Conservation (phyloP, 2,797 vertebrate species). For the Phoxinus dragarum region DNA sequence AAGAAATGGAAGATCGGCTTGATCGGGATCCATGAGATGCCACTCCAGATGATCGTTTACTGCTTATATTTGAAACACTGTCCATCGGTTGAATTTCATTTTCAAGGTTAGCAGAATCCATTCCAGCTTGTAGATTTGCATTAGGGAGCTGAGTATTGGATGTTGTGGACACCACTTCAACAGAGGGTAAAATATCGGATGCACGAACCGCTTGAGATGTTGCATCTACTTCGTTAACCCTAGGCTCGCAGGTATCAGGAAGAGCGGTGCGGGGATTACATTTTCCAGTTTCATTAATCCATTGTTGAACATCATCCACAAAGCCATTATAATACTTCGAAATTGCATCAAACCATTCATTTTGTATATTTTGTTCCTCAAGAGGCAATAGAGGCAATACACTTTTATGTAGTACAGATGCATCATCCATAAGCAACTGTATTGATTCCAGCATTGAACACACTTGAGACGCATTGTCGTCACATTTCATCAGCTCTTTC, state of each 20-base stretch:
- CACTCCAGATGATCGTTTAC: neutral
- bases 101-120: neutral
- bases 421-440: neutral
- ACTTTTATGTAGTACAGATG: neutral
- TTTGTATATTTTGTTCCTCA: neutral
- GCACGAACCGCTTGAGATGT: too few species aligned
- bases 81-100: neutral
- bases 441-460: neutral
- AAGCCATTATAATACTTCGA: neutral
- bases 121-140: neutral
- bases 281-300: neutral
- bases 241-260: too few species aligned
- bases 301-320: neutral
- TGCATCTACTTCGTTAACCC: too few species aligned
- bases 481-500: too few species aligned
- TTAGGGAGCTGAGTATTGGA: neutral
- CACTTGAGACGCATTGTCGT: too few species aligned
- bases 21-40: neutral
- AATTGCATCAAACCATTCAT: neutral
- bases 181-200: too few species aligned
- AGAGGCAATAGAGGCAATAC: neutral
- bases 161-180: too few species aligned
- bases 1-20: neutral
- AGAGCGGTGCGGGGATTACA: too few species aligned
- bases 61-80: slow-evolving; percentile 8